A percentile compares a stretch with the other conserved stretches of the same genome.
Conservation (phyloP, 92 coral and sea anemone species). For the Porites rus region DNA sequence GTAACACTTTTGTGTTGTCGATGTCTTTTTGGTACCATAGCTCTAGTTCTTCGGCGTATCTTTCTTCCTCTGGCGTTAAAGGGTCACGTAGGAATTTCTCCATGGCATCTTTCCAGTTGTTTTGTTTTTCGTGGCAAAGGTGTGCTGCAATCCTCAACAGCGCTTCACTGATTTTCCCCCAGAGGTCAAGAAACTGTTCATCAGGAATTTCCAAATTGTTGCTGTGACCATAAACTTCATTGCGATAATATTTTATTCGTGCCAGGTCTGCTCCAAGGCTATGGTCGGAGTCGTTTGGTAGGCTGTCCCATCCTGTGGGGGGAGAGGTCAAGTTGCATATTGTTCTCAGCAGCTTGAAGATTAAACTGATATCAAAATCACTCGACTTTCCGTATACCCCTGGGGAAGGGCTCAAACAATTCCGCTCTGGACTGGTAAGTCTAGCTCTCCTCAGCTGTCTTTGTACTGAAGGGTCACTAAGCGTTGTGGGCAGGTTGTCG, state of each 20-base stretch:
- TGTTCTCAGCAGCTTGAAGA: slow-evolving; percentile 20
- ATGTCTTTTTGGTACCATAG: slow-evolving; percentile 61
- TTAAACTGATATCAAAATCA: slow-evolving; percentile 55
- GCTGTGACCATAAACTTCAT: slow-evolving; percentile 58
- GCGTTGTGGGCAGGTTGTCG: slow-evolving; percentile 15
- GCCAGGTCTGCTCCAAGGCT: slow-evolving; percentile 51
- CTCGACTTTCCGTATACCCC: slow-evolving; percentile 47
- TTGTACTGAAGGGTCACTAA: slow-evolving; percentile 9
- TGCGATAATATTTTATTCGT: slow-evolving; percentile 56
- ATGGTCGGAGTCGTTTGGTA: slow-evolving; percentile 34
- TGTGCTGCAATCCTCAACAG: slow-evolving; percentile 56
- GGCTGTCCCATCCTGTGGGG: slow-evolving; percentile 39
- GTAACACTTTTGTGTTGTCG: slow-evolving; percentile 31
- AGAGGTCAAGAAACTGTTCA: slow-evolving; percentile 31
- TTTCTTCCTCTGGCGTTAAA: slow-evolving; percentile 48
- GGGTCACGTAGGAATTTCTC: slow-evolving; percentile 35
- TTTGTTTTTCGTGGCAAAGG: slow-evolving; percentile 21
- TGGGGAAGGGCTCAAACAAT: slow-evolving; percentile 46
- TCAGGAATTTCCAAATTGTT: slow-evolving; percentile 55
- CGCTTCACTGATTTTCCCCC: slow-evolving; percentile 55
- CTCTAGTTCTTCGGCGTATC: slow-evolving; percentile 44
- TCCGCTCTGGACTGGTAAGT: slow-evolving; percentile 28
- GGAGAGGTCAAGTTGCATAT: slow-evolving; percentile 50
- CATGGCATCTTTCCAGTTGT: slow-evolving; percentile 47
- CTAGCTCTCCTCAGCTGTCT: slow-evolving; percentile 12